Percentiles rank a stretch among this genome's conserved stretches.
Evolutionary conservation across 2,797 vertebrate species (phyloP).

Genomic region (Oceanodroma leucorhoa): DNA sequence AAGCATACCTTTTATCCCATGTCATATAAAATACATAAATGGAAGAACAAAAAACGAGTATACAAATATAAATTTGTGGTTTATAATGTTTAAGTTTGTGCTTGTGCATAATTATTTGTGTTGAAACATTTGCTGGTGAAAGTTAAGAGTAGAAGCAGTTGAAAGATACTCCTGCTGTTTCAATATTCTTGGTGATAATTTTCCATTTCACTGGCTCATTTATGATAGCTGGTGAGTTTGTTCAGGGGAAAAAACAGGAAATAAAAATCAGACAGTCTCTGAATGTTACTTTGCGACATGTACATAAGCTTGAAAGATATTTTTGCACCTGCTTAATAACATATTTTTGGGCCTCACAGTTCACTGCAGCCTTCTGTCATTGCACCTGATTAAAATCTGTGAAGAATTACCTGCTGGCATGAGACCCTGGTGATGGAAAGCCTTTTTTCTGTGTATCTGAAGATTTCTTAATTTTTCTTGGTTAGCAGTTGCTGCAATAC

Average conservation of each 20-base stretch:
- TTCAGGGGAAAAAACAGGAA: not conserved
- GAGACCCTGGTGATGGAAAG: not conserved
- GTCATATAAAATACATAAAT: not conserved
- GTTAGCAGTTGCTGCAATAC: not conserved
- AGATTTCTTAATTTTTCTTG: not conserved
- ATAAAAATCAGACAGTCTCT: not conserved
- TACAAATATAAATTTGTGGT: not conserved
- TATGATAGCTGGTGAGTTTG: not conserved
- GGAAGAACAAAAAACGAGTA: not conserved
- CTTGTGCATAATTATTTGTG: not conserved
- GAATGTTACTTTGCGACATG: not conserved
- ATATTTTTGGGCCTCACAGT: not conserved
- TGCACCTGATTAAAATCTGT: not conserved
- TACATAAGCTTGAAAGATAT: not conserved
- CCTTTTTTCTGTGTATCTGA: not conserved
- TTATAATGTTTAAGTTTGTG: not conserved
- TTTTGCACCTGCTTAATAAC: conserved; percentile 15
- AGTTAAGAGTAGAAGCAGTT: not conserved
- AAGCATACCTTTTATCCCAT: not conserved
- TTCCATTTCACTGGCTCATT: not conserved
- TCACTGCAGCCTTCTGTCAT: conserved; percentile 7
- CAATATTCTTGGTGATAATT: not conserved
- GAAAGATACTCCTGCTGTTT: not conserved
- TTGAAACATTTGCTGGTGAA: not conserved
- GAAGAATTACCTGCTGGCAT: not conserved